Evolutionary conservation across 2,113 vertebrate species (phyloP).

Genomic region (Ammodytes dubius): DNA sequence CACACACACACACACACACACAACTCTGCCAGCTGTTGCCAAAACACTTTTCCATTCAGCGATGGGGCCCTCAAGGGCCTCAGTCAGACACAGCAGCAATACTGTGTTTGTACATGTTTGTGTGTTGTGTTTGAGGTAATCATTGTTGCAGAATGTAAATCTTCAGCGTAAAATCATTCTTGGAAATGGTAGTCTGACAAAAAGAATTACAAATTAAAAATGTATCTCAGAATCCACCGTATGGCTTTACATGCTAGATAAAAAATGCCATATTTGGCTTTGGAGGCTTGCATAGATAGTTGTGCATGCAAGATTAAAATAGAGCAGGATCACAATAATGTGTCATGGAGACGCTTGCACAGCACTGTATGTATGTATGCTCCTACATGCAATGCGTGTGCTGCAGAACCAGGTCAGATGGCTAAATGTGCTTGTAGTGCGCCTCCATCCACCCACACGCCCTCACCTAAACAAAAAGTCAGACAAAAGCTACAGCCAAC

Average conservation of each 20-base stretch:
- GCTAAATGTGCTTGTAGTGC: conserved; percentile 56
- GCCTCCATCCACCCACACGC: conserved; percentile 15
- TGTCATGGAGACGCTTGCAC: neutral
- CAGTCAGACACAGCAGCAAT: conserved; percentile 30
- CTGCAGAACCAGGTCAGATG: conserved; percentile 69
- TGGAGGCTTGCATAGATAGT: too few relatives aligned
- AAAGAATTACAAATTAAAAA: neutral
- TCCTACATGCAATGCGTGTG: neutral
- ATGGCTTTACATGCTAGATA: neutral
- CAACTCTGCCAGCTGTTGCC: conserved; percentile 74
- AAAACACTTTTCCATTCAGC: conserved; percentile 67
- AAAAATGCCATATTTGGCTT: neutral
- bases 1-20: conserved; percentile 29
- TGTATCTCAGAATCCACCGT: neutral
- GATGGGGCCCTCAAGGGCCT: conserved; percentile 50
- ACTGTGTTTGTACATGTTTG: neutral
- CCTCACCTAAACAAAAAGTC: conserved; percentile 62
- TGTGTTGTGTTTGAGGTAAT: neutral
- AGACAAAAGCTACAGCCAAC: conserved; percentile 78
- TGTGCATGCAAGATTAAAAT: neutral
- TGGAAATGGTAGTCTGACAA: neutral
- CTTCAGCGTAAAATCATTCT: neutral
- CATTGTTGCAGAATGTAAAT: neutral
- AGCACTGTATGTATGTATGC: neutral
- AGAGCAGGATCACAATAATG: neutral